phyloP scores from a whole-genome alignment of 2,113 vertebrate species.

The Hirundichthys speculiger region DNA sequence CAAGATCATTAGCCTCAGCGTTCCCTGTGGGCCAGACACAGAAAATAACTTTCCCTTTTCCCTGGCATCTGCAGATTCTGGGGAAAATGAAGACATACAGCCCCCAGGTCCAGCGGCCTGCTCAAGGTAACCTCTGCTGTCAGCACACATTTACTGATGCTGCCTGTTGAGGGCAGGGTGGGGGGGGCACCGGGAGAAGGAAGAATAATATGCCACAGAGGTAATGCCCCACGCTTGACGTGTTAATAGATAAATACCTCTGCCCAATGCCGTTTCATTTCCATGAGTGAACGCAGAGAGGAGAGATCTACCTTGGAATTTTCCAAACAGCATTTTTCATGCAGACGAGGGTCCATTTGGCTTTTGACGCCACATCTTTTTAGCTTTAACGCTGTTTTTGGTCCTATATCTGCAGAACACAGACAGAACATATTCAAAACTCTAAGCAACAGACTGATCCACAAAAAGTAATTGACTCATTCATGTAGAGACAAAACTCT shows the following conservation, averaged over 20 bases:
- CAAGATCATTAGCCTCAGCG: slow-evolving; percentile 81
- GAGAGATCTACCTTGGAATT: slow-evolving; percentile 40
- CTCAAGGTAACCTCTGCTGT: slow-evolving; percentile 88
- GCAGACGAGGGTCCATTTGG: neutral
- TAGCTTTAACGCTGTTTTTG: neutral
- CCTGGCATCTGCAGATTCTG: slow-evolving; percentile 83
- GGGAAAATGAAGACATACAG: slow-evolving; percentile 87
- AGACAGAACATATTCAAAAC: neutral
- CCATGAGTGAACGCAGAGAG: slow-evolving; percentile 55
- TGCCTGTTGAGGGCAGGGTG: slow-evolving; percentile 62
- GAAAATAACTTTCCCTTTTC: slow-evolving; percentile 82
- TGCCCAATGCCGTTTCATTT: slow-evolving; percentile 60
- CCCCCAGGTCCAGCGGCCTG: slow-evolving; percentile 75
- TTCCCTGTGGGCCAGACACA: slow-evolving; percentile 77
- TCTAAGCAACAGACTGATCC: neutral
- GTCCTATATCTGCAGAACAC: neutral
- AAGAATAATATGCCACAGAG: slow-evolving; percentile 74
- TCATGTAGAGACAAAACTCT: too few species aligned
- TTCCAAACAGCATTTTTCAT: slow-evolving; percentile 8
- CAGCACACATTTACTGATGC: slow-evolving; percentile 81
- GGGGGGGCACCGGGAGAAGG: slow-evolving; percentile 58
- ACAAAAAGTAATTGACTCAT: too few species aligned
- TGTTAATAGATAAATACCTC: slow-evolving; percentile 71
- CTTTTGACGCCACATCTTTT: neutral
- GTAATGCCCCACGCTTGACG: slow-evolving; percentile 62